Evolutionary conservation across 2,797 vertebrate species (phyloP), one percentile per base, ranked within the genome.

Genomic region (Kryptopterus vitreolus): DNA sequence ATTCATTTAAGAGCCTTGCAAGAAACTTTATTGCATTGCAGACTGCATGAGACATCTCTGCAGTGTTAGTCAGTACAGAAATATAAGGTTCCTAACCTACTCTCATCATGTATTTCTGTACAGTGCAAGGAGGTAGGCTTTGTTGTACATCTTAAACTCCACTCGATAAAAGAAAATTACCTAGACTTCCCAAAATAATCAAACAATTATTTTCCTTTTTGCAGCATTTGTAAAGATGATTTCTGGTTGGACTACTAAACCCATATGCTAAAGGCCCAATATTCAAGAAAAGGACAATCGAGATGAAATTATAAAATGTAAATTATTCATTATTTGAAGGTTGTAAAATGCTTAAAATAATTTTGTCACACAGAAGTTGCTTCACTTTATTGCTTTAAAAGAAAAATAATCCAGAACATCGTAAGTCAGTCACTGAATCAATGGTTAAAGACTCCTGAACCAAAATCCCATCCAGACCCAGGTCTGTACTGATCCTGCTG

Each of bases 211-310:
- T 18, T 77, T 77, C 31, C 53, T 20, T 1, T 77, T 52, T 15
- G 29, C 13, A 53, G 13, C 26, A 18, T 77, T 33, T 52, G 6
- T 63, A 62, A 76, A 33, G 18, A 65, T 46, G 1, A 26, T 55
- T 61, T 53, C 65, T 79, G 57, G 46, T 61, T 79, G 55, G 71
- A 71, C 20, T 79, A 20, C 31, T n/a, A 11, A 82, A 52, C 4
- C 75, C 22, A 48, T 8, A 69, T 31, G 26, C 13, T 55, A 33
- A 74, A 65, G n/a, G 11, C n/a, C 78, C 57, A 8, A 61, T 58
- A 69, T 69, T 72, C 7, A 68, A 61, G 15, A 59, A 75, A 61
- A 78, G 80, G 85, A 86, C 84, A 87, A 83, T 86, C 85, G 78
- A 61, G 69, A 55, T 55, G 29, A 55, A 55, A 72, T 8, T 35